phyloP scores from a whole-genome alignment of 1,140 invertebrate genomes.

The Coenobita brevimanus region DNA sequence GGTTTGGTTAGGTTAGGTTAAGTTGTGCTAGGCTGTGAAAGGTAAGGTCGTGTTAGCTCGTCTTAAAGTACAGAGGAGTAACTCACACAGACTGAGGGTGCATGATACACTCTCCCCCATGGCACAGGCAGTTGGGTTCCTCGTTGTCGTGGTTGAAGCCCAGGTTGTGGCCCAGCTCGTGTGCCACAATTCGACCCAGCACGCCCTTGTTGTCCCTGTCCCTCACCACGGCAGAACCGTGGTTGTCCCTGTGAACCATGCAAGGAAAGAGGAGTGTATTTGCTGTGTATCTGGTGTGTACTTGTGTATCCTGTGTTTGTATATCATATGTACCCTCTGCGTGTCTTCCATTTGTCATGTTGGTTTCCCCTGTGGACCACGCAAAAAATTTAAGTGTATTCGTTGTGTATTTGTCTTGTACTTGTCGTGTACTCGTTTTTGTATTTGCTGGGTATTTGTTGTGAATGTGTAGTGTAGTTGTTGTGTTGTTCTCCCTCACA shows the following conservation, averaged over 20 bases:
- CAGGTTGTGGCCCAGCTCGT: slow-evolving; percentile 99
- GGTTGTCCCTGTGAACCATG: not conserved
- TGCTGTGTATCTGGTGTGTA: too few relatives aligned
- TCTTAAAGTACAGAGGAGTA: not conserved
- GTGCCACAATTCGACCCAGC: slow-evolving; percentile 95
- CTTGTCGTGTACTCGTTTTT: too few relatives aligned
- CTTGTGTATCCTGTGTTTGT: too few relatives aligned
- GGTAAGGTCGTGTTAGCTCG: not conserved
- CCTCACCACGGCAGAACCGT: not conserved
- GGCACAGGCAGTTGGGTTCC: not conserved
- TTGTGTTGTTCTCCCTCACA: too few relatives aligned
- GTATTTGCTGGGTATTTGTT: too few relatives aligned
- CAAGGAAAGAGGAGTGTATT: too few relatives aligned
- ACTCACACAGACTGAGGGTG: not conserved
- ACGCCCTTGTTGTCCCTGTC: slow-evolving; percentile 72
- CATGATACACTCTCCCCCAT: slow-evolving; percentile 85
- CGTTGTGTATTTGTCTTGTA: too few relatives aligned
- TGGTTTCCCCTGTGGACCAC: too few relatives aligned
- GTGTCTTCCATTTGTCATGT: too few relatives aligned
- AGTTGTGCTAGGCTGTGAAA: not conserved
- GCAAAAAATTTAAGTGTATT: too few relatives aligned
- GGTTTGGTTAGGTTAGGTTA: not conserved
- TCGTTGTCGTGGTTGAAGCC: slow-evolving; percentile 96
- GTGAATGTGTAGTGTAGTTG: too few relatives aligned
- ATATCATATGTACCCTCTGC: too few relatives aligned